phyloP scores from a whole-genome alignment of 2,888 invertebrate genomes.

The Adelognathus sp. region DNA sequence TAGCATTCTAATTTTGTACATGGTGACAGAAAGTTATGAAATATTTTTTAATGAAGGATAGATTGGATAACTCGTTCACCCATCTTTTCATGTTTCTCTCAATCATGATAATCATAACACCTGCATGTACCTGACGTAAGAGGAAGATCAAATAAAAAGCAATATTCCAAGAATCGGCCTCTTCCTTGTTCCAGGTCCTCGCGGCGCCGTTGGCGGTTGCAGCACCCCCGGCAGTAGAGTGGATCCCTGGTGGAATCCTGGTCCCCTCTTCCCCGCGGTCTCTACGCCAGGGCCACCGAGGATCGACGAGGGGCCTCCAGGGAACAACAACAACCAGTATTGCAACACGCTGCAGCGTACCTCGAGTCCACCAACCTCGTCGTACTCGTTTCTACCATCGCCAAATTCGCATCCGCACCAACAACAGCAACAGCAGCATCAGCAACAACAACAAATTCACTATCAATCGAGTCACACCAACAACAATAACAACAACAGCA shows the following conservation, averaged over 20 bases:
- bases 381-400: constrained; percentile 38
- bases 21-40: no score
- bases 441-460: constrained; percentile 45
- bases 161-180: constrained; percentile 48
- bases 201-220: constrained; percentile 81
- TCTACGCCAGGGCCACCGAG: constrained; percentile 76
- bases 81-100: not conserved
- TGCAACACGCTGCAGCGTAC: constrained; percentile 62
- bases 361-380: constrained; percentile 52
- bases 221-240: constrained; percentile 79
- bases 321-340: constrained; percentile 71
- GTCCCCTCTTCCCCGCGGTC: constrained; percentile 75
- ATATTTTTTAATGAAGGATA: no score
- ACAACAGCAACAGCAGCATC: constrained; percentile 60
- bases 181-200: constrained; percentile 76
- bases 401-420: constrained; percentile 51
- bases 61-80: no score
- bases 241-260: constrained; percentile 80
- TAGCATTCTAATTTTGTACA: no score
- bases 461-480: constrained; percentile 48
- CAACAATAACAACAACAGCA: constrained; percentile 47
- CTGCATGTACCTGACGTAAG: not conserved
- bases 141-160: not conserved
- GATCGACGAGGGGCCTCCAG: constrained; percentile 77
- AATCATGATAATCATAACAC: no score